These are phyloP conservation scores for Gymnorhina tibicen DNA, from an alignment of 2,113 vertebrate genomes.

Conservation along the genomic window DNA sequence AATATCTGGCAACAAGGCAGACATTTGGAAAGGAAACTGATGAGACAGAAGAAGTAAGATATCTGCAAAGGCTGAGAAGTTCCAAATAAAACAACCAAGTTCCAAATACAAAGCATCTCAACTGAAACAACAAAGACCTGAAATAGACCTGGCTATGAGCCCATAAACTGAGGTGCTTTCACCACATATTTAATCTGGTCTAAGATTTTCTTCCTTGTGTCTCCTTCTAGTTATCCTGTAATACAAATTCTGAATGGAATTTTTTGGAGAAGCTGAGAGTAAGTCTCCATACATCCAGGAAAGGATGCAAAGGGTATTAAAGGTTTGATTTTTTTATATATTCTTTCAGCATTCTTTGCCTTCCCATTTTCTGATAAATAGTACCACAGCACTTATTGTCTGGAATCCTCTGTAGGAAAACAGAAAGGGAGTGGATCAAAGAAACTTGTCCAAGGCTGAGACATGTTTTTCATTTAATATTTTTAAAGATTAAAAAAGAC, in stretches of 20 bases:
- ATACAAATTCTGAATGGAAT: background rate
- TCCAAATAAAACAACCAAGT: background rate
- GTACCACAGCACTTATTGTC: conserved; percentile 13
- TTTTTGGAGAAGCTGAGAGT: background rate
- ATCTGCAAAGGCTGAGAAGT: background rate
- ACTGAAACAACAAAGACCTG: background rate
- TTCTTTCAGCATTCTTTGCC: conserved; percentile 26
- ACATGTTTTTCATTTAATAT: conserved; percentile 1
- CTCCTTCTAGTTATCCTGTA: background rate
- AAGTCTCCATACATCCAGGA: background rate
- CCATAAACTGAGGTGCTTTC: background rate
- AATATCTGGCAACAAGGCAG: background rate
- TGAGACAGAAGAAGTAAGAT: background rate
- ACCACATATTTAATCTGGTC: background rate
- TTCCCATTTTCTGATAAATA: conserved; percentile 17
- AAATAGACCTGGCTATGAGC: background rate
- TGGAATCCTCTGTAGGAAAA: conserved; percentile 21
- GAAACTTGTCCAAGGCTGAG: background rate
- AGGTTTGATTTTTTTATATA: background rate
- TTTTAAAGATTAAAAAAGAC: conserved; percentile 4
- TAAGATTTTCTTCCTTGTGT: background rate
- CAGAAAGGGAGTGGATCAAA: background rate
- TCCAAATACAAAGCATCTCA: background rate
- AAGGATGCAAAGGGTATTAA: background rate
- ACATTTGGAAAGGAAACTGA: background rate